These are phyloP conservation scores for Drosophila arizonae DNA, from an alignment of 1,140 invertebrate species.

Conservation along the genomic window DNA sequence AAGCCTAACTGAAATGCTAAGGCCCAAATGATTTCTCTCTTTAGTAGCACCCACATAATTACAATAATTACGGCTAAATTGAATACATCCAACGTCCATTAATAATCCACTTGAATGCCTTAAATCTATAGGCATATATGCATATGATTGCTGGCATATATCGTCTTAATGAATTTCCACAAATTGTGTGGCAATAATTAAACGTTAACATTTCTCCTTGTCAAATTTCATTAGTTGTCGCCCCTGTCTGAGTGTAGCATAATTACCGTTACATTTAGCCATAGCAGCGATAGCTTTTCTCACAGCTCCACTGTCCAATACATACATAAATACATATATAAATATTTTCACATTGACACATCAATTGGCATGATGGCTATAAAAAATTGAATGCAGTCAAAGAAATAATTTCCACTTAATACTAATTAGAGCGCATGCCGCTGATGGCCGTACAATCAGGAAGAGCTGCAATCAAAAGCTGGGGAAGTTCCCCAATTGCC, in stretches of 20 bases:
- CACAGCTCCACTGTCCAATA: slow-evolving; percentile 42
- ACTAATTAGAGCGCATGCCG: slow-evolving; percentile 66
- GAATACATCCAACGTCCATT: slow-evolving; percentile 11
- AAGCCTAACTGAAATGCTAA: no score
- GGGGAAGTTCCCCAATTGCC: not conserved
- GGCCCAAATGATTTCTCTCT: not conserved
- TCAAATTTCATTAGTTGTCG: slow-evolving; percentile 61
- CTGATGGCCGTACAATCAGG: slow-evolving; percentile 43
- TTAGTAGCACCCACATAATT: not conserved
- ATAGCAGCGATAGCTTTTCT: slow-evolving; percentile 54
- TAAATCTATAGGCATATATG: not conserved
- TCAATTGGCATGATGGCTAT: slow-evolving; percentile 50
- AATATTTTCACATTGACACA: slow-evolving; percentile 19
- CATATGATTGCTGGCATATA: slow-evolving; percentile 25
- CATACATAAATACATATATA: slow-evolving; percentile 5
- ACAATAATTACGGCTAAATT: not conserved
- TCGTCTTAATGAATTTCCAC: slow-evolving; percentile 74
- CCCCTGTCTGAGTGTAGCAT: slow-evolving; percentile 38
- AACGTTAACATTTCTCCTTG: slow-evolving; percentile 61
- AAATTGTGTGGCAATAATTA: slow-evolving; percentile 75
- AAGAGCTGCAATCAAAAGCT: slow-evolving; percentile 36
- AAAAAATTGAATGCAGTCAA: slow-evolving; percentile 63
- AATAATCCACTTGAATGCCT: slow-evolving; percentile 16
- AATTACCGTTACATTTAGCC: slow-evolving; percentile 56
- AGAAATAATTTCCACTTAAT: slow-evolving; percentile 80